A percentile compares a stretch with the other conserved stretches of the same genome.
Evolutionary conservation across 2,888 invertebrate species (phyloP).

Genomic region (Scaeva pyrastri): DNA sequence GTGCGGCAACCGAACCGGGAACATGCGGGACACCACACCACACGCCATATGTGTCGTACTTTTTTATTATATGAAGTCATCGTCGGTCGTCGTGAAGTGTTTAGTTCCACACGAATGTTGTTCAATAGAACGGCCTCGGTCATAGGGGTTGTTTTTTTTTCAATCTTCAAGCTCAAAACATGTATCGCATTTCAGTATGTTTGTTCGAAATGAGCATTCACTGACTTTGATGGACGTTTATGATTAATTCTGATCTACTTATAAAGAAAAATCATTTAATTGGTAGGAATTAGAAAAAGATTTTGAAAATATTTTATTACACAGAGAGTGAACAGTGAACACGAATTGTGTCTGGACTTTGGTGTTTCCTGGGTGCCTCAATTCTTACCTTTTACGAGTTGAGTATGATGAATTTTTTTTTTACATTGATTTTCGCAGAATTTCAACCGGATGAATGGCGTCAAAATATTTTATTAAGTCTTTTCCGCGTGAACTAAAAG

Average conservation of each 20-base stretch:
- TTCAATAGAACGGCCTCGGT: not conserved
- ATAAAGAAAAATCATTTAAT: too few relatives aligned
- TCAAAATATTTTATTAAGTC: slow-evolving; percentile 1
- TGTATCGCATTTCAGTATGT: slow-evolving; percentile 15
- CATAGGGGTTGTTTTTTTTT: not conserved
- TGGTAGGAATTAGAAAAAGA: not conserved
- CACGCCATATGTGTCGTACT: slow-evolving; percentile 61
- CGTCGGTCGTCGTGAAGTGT: slow-evolving; percentile 66
- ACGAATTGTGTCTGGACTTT: slow-evolving; percentile 2
- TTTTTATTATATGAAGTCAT: slow-evolving; percentile 67
- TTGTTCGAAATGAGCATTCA: not conserved
- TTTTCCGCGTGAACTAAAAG: not conserved
- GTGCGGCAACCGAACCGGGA: slow-evolving; percentile 2
- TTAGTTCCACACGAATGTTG: slow-evolving; percentile 60
- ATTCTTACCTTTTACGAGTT: not conserved
- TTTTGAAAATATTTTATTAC: slow-evolving; percentile 4
- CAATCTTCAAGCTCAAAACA: slow-evolving; percentile 1
- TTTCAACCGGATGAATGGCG: slow-evolving; percentile 1
- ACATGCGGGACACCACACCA: slow-evolving; percentile 59
- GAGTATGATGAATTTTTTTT: not conserved
- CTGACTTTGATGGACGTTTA: slow-evolving; percentile 31
- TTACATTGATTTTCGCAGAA: not conserved
- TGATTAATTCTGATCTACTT: slow-evolving; percentile 26
- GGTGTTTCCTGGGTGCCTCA: not conserved
- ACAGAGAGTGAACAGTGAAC: not conserved